Evolutionary conservation across 1,140 invertebrate genomes (phyloP).

Genomic region (Drosophila biarmipes): DNA sequence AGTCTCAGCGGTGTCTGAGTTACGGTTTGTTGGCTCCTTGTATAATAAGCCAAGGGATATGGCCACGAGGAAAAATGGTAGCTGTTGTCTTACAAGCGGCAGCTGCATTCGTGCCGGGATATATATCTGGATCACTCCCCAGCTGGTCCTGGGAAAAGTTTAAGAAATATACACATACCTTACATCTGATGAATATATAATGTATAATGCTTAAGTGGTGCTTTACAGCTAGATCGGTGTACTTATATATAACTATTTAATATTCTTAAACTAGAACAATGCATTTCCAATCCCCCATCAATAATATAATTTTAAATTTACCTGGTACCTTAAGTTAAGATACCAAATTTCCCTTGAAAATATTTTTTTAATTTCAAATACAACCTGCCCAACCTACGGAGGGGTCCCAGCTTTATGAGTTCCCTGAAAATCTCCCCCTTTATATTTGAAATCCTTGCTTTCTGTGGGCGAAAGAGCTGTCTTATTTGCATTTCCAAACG

Average conservation of each 20-base stretch:
- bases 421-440: too few relatives aligned
- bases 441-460: background rate
- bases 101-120: slow-evolving; percentile 10
- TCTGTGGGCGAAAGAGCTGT: background rate
- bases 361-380: too few relatives aligned
- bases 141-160: background rate
- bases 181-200: too few relatives aligned
- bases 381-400: too few relatives aligned
- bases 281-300: too few relatives aligned
- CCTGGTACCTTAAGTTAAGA: too few relatives aligned
- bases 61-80: slow-evolving; percentile 9
- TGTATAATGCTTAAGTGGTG: background rate
- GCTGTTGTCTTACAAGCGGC: slow-evolving; percentile 1
- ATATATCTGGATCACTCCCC: slow-evolving; percentile 1
- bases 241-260: too few relatives aligned
- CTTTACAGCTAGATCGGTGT: too few relatives aligned
- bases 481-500: background rate
- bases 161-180: too few relatives aligned
- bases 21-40: slow-evolving; percentile 51
- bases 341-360: too few relatives aligned
- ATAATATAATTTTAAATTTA: too few relatives aligned
- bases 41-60: slow-evolving; percentile 49
- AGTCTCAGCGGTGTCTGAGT: slow-evolving; percentile 46
- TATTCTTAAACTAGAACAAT: too few relatives aligned
- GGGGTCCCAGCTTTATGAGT: background rate